These are phyloP conservation scores for Scomber scombrus DNA, from an alignment of 2,113 vertebrate species.

Conservation along the genomic window DNA sequence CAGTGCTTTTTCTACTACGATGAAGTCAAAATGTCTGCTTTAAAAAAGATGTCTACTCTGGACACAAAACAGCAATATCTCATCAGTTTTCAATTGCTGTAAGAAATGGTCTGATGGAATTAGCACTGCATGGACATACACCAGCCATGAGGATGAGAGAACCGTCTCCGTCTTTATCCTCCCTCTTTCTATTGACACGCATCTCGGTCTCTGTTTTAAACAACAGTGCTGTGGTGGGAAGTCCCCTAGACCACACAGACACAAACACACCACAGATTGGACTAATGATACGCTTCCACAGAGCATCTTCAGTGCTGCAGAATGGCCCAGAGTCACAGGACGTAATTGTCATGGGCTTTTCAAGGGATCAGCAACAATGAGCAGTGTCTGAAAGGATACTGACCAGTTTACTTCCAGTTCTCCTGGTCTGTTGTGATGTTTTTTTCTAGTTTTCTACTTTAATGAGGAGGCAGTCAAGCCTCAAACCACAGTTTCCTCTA, in stretches of 20 bases:
- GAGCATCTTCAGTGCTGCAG: constrained; percentile 55
- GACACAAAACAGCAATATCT: too few relatives aligned
- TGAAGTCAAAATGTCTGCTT: background rate
- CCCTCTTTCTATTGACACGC: background rate
- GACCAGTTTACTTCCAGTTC: constrained; percentile 50
- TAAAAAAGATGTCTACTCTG: background rate
- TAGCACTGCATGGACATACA: background rate
- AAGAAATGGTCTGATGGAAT: background rate
- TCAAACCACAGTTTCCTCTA: background rate
- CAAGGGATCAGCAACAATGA: constrained; percentile 44
- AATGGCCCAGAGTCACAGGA: constrained; percentile 45
- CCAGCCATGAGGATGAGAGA: background rate
- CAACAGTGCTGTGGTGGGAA: constrained; percentile 24
- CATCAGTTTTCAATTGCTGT: too few relatives aligned
- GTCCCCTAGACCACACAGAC: constrained; percentile 60
- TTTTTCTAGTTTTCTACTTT: constrained; percentile 24
- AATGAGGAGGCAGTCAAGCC: constrained; percentile 28
- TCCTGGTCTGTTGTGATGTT: constrained; percentile 41
- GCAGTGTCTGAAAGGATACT: constrained; percentile 36
- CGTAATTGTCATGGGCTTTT: constrained; percentile 48
- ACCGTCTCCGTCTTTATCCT: background rate
- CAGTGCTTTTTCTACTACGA: background rate
- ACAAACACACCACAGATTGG: constrained; percentile 42
- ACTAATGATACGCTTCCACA: constrained; percentile 57
- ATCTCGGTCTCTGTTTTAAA: constrained; percentile 4